Evolutionary conservation across 1,140 invertebrate species (phyloP).

Genomic region (Diorhabda carinulata): DNA sequence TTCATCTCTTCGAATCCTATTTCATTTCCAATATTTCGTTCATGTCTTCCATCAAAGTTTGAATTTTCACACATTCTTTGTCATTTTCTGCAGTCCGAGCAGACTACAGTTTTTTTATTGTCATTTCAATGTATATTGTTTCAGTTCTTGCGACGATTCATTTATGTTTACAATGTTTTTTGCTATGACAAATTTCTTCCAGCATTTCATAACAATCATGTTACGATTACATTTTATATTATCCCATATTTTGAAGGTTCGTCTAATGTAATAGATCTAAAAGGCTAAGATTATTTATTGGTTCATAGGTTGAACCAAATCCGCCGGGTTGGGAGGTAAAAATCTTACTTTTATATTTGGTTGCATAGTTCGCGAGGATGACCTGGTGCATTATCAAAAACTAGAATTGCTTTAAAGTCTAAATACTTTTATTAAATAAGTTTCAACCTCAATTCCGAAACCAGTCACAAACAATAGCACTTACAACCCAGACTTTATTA

Average conservation of each 20-base stretch:
- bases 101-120: slow-evolving; percentile 5
- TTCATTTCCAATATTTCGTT: slow-evolving; percentile 23
- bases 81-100: slow-evolving; percentile 23
- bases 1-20: slow-evolving; percentile 43
- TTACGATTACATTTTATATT: slow-evolving; percentile 18
- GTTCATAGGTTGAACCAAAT: slow-evolving; percentile 45
- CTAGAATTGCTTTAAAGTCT: slow-evolving; percentile 35
- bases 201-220: slow-evolving; percentile 23
- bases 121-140: slow-evolving; percentile 26
- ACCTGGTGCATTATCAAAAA: slow-evolving; percentile 45
- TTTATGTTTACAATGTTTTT: slow-evolving; percentile 15
- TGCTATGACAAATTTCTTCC: slow-evolving; percentile 20
- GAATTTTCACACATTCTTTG: slow-evolving; percentile 38
- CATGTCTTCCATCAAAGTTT: slow-evolving; percentile 41
- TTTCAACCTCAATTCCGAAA: slow-evolving; percentile 4
- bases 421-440: slow-evolving; percentile 26
- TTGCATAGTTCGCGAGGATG: slow-evolving; percentile 19
- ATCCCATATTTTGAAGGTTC: slow-evolving; percentile 13
- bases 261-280: slow-evolving; percentile 39
- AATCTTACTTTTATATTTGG: slow-evolving; percentile 35
- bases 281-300: slow-evolving; percentile 45
- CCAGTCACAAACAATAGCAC: no score
- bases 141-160: slow-evolving; percentile 33
- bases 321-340: slow-evolving; percentile 41
- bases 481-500: no score